Base-by-base conservation (phyloP, 2,113 vertebrate species). In the Passer domesticus region DNA sequence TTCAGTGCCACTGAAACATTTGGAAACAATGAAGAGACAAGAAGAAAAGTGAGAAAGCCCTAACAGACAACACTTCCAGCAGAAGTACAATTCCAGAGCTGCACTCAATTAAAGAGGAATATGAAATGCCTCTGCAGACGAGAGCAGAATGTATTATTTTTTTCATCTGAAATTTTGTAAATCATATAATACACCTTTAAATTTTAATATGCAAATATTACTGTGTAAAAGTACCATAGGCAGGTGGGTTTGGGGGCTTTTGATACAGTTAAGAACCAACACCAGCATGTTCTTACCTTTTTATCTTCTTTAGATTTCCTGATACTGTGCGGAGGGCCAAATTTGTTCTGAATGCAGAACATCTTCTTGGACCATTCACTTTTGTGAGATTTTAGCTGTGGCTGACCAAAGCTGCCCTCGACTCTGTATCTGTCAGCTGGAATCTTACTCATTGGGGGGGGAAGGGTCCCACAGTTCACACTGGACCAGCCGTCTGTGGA, bases 401-500 rank as follows among this genome's bases (percentile, higher is more conserved):
- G 97, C 55, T 98, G 98, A 41, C 95, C 98, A 78, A 98, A 98
- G 95, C 91, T 98, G 89, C 99, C 98, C 12, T 99, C 98, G 0
- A 99, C 98, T 68, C 99, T 96, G 96, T 99, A 99, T 75, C 99
- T 98, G 97, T 99, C 99, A 1, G 99, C 99, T 0, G 99, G 99
- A 68, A 99, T 99, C 97, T 99, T 99, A 91, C 39, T 99, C 99
- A 99, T 99, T 46, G 99, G 99, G 0, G 99, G 99, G 9, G 99
- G 99, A 83, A 99, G 98, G 7, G 99, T 99, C 87, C 99, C 98
- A 53, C 99, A 99, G 97, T 99, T 99, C 9, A 99, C 97, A 7
- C 99, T 99, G 5, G 99, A 99, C 99, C 99, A 99, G 44, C 99
- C 99, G 0, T 99, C 99, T 0, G 99, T 99, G 59, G 99, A 99